A percentile compares a stretch with the other conserved stretches of the same genome.
These are phyloP conservation scores for Drosophila saltans DNA, from an alignment of 1,140 invertebrate species.

Conservation along the genomic window DNA sequence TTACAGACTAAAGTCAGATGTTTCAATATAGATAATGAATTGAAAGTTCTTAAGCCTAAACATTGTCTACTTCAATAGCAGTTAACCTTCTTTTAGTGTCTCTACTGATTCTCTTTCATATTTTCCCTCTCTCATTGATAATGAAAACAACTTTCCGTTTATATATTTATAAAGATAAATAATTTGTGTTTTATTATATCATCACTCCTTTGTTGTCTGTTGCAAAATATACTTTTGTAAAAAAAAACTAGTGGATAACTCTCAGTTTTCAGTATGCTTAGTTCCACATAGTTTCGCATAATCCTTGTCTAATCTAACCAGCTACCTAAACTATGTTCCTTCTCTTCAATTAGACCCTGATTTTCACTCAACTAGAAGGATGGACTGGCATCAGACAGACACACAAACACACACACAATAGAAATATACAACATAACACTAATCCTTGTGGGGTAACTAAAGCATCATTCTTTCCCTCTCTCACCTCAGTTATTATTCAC, in stretches of 20 bases:
- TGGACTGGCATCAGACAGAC: not conserved
- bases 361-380: slow-evolving; percentile 52
- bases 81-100: too few relatives aligned
- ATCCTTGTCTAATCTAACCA: slow-evolving; percentile 4
- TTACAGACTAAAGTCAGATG: too few relatives aligned
- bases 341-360: slow-evolving; percentile 54
- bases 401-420: not conserved
- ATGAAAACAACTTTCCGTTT: too few relatives aligned
- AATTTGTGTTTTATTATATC: not conserved
- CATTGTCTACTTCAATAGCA: too few relatives aligned
- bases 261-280: not conserved
- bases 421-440: slow-evolving; percentile 36
- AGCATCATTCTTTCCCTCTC: slow-evolving; percentile 13
- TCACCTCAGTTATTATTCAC: slow-evolving; percentile 60
- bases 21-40: too few relatives aligned
- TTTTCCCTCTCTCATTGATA: too few relatives aligned
- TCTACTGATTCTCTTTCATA: too few relatives aligned
- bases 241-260: not conserved
- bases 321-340: not conserved
- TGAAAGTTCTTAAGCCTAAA: too few relatives aligned
- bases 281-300: slow-evolving; percentile 8
- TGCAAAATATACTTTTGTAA: too few relatives aligned
- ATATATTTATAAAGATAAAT: too few relatives aligned
- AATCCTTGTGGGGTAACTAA: slow-evolving; percentile 60
- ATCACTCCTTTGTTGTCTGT: too few relatives aligned